Evolutionary conservation across 1,140 invertebrate genomes (phyloP), one percentile per base, ranked within the genome.

Genomic region (Campoletis sonorensis): DNA sequence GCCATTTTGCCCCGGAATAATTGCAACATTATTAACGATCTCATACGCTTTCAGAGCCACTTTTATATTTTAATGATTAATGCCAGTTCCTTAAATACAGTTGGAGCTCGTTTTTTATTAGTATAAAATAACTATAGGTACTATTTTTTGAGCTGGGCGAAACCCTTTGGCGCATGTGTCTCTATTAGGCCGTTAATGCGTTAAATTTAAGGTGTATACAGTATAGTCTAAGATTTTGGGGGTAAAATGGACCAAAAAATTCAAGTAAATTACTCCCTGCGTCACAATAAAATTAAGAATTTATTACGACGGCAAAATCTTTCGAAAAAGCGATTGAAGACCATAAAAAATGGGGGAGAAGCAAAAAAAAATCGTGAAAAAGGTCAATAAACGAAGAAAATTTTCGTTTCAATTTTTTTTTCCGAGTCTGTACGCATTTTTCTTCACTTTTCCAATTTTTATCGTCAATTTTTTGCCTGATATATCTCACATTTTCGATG

Each of bases 131-230:
- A 73, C n/a, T 81, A 58, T 81, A 79, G 83, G 80, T 84, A 82
- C 84, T 87, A 88, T 88, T 88, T 86, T 86, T 86, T 87, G 82
- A 82, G 85, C 79, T 80, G 84, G 83, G 85, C 81, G 81, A 83
- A 83, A 68, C 81, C 83, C 80, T 51, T 83, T 81, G 80, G 81
- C 79, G 70, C 81, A 26, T 81, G 67, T 78, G 71, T 58, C 49
- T 83, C 83, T 78, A 78, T 78, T 78, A 78, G 76, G 76, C 76
- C 76, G 76, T 78, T 26, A 26, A 16, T 49, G 67, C 40, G 8
- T 54, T 51, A 30, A 54, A 75, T 75, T 51, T 1, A 27, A 54
- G 18, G 18, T 61, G n/a, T 61, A 37, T 40, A 21, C 61, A 77
- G 27, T 54, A 49, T 21, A 75, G 23, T 64, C 61, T 64, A 77